Percentiles rank a stretch among this genome's conserved stretches.
phyloP scores from a whole-genome alignment of 2,797 vertebrate species.

The Onychomys leucogaster region DNA sequence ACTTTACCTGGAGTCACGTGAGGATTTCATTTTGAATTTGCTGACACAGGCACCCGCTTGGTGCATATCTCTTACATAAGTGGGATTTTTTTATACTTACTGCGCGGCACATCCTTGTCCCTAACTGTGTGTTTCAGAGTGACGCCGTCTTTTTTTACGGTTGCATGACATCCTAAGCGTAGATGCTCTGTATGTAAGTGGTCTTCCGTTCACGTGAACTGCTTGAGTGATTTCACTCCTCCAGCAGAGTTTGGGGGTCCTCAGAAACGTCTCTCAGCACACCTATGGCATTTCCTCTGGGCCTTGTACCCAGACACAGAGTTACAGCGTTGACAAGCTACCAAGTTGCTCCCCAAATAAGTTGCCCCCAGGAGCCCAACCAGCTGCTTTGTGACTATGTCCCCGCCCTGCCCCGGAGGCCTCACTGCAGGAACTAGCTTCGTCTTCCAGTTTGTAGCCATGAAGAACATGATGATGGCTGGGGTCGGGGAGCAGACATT shows the following conservation, averaged over 20 bases:
- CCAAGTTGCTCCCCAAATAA: neutral
- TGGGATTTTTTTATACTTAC: neutral
- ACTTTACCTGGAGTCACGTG: neutral
- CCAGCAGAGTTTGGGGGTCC: neutral
- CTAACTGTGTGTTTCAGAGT: neutral
- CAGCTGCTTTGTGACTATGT: no score
- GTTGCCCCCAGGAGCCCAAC: neutral
- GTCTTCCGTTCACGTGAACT: no score
- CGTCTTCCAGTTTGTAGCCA: neutral
- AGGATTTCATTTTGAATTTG: neutral
- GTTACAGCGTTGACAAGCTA: neutral
- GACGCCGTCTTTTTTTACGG: neutral
- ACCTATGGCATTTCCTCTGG: neutral
- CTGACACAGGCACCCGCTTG: neutral
- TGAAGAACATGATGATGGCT: neutral
- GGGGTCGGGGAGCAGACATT: neutral
- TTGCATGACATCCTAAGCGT: neutral
- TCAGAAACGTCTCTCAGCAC: neutral
- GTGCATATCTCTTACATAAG: neutral
- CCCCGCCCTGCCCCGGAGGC: neutral
- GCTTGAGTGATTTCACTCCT: neutral
- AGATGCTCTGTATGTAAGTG: no score
- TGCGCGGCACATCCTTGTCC: neutral
- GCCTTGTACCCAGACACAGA: neutral
- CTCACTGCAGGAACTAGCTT: neutral